Percentiles rank a stretch among this genome's conserved stretches.
Evolutionary conservation across 2,113 vertebrate genomes (phyloP).

Genomic region (Anguilla rostrata): DNA sequence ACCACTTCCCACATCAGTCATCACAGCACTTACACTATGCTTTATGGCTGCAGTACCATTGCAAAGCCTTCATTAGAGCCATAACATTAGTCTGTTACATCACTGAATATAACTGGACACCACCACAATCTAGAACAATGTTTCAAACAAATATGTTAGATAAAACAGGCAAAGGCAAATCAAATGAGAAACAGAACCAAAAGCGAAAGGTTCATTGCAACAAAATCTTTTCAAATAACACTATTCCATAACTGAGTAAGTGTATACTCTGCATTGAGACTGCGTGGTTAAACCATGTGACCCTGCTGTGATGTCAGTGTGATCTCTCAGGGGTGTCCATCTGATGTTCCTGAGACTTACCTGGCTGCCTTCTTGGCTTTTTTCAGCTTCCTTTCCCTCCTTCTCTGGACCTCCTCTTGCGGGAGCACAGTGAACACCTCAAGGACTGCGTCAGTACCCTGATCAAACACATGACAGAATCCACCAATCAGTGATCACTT

Average conservation of each 20-base stretch:
- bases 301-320: not conserved
- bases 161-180: not conserved
- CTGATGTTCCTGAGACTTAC: constrained; percentile 48
- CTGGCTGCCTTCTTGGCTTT: constrained; percentile 87
- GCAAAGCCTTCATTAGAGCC: not conserved
- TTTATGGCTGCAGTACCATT: not conserved
- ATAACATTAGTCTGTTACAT: not conserved
- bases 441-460: constrained; percentile 83
- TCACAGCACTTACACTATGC: not conserved
- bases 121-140: not conserved
- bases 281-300: not conserved
- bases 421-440: constrained; percentile 87
- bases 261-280: not conserved
- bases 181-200: not conserved
- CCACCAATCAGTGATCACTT: not conserved
- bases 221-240: too few relatives aligned
- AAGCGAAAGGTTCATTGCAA: not conserved
- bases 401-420: constrained; percentile 79
- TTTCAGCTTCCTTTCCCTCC: constrained; percentile 83
- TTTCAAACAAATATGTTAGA: not conserved
- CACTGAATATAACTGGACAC: too few relatives aligned
- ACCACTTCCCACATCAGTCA: not conserved
- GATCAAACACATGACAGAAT: not conserved
- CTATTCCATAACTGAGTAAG: not conserved
- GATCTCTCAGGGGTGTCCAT: not conserved